Percentiles rank a stretch among this genome's conserved stretches.
Evolutionary conservation across 2,113 vertebrate species (phyloP).

Genomic region (Ascaphus truei): DNA sequence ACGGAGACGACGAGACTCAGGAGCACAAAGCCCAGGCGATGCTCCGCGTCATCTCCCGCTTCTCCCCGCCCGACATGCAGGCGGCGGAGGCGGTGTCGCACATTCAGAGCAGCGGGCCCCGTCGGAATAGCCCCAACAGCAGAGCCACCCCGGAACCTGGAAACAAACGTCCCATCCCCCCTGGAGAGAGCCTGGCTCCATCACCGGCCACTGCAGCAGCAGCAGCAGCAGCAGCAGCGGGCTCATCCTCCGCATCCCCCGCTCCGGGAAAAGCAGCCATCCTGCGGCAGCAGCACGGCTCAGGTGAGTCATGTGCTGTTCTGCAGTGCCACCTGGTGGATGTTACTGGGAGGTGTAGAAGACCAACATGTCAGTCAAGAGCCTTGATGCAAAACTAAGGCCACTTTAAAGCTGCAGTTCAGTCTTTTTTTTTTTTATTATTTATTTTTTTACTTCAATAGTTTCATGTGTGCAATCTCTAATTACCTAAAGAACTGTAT

Average conservation of each 20-base stretch:
- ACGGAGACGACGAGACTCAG: slow-evolving; percentile 82
- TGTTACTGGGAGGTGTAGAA: not conserved
- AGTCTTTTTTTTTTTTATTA: no score
- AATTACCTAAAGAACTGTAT: no score
- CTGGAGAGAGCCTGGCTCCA: slow-evolving; percentile 26
- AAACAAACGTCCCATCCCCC: slow-evolving; percentile 54
- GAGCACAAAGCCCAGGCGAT: slow-evolving; percentile 82
- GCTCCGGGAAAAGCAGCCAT: slow-evolving; percentile 65
- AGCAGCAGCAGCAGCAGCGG: slow-evolving; percentile 50
- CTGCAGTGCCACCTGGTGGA: slow-evolving; percentile 52
- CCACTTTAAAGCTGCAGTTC: no score
- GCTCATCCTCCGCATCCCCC: slow-evolving; percentile 69
- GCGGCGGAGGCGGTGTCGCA: slow-evolving; percentile 89
- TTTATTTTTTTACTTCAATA: no score
- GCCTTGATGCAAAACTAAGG: no score
- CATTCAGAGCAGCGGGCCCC: slow-evolving; percentile 79
- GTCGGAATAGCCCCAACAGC: slow-evolving; percentile 56
- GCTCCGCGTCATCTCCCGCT: slow-evolving; percentile 70
- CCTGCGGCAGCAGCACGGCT: slow-evolving; percentile 72
- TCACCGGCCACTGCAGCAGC: slow-evolving; percentile 48
- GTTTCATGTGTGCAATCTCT: no score
- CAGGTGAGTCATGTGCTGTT: slow-evolving; percentile 64
- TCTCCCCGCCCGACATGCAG: slow-evolving; percentile 72
- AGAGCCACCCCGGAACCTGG: slow-evolving; percentile 61
- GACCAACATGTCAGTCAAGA: not conserved